Evolutionary conservation across 2,888 invertebrate species (phyloP), one percentile per base, ranked within the genome.

Genomic region (Apodemia hepburni): DNA sequence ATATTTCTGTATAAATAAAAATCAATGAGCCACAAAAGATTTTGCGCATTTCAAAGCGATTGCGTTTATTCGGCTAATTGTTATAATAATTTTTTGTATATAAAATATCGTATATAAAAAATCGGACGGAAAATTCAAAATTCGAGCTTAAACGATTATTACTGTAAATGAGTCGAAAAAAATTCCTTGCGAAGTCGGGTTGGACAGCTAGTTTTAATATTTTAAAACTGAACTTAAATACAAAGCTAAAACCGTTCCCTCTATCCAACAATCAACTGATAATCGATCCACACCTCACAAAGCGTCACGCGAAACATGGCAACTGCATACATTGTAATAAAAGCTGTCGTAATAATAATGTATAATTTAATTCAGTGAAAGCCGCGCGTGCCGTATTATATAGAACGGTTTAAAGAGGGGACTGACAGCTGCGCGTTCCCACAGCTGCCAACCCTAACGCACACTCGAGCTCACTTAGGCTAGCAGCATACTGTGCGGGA

Each of bases 341-440:
- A 71, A 82, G 65, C 66, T 64, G 65, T 75, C 68, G 75, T 84
- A 86, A 87, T 88, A 88, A 89, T 88, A 88, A 85, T 80, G 80
- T 77, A 83, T 86, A 84, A 87, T 87, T 86, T 80, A 84, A 87
- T 87, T 86, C 80, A 78, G 85, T 83, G 86, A 89, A 90, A 89
- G 90, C 82, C 27, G 29, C 54, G 83, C 88, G 90, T 90, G 89
- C 90, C 85, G 79, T 83, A 81, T 83, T 81, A 81, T 77, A 78
- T 76, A 77, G 75, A 76, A 65, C 62, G 75, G 77, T 80, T 42
- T 42, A 42, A 42, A 42, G 77, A 45, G 78, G 85, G 80, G 77
- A 77, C 72, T 76, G 85, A 85, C 89, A 89, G 89, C 89, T 89
- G 90, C 87, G 79, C 75, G 79, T 18, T 54, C 54, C 27, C 54